Percentiles rank a stretch among this genome's conserved stretches.
phyloP scores from a whole-genome alignment of 2,797 vertebrate species.

The Chiloscyllium punctatum region DNA sequence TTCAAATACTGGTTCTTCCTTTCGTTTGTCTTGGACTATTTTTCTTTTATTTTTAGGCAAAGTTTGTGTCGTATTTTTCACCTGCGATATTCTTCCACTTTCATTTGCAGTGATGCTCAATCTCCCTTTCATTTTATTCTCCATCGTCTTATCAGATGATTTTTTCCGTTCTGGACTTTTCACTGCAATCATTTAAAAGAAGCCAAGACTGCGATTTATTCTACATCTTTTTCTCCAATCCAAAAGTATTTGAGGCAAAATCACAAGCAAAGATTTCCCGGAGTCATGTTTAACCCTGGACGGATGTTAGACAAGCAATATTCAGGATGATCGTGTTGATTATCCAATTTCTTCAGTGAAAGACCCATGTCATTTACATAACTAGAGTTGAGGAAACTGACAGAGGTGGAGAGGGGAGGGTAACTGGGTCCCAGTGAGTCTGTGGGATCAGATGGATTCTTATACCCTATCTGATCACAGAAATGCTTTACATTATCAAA shows the following conservation, averaged over 20 bases:
- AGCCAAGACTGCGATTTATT: neutral
- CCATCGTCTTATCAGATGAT: neutral
- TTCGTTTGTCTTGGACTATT: neutral
- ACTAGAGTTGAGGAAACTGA: neutral
- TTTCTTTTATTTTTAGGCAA: constrained; percentile 7
- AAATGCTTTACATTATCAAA: neutral
- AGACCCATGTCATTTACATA: neutral
- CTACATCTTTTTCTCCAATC: neutral
- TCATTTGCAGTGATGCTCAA: neutral
- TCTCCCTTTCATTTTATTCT: neutral
- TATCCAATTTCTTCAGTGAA: too few species aligned
- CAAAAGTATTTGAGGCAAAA: neutral
- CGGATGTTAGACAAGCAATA: neutral
- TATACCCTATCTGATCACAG: neutral
- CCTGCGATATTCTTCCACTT: neutral
- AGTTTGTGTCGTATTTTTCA: neutral
- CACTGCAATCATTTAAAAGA: neutral
- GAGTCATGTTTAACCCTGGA: neutral
- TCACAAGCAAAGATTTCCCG: neutral
- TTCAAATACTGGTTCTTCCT: neutral
- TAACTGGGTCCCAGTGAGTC: neutral
- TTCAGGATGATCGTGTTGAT: too few species aligned
- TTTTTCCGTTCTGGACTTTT: constrained; percentile 24
- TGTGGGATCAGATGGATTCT: neutral
- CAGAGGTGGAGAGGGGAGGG: neutral